Evolutionary conservation across 2,888 invertebrate genomes (phyloP), one percentile per base, ranked within the genome.

Genomic region (Nasonovia ribisnigri): DNA sequence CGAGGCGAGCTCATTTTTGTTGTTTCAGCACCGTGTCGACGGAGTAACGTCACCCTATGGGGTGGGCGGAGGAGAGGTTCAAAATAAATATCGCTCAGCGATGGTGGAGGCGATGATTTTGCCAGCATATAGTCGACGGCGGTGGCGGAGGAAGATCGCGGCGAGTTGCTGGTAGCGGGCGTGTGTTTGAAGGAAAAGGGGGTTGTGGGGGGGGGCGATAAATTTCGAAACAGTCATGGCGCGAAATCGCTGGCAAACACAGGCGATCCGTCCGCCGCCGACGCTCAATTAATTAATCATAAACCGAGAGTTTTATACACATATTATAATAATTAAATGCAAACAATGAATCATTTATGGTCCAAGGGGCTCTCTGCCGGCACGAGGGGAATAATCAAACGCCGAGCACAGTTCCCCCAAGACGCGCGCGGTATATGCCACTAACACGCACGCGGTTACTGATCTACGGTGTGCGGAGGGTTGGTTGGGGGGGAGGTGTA

Each of bases 331-430:
- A 92, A 92, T 92, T 92, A 92, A 92, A 92, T 88, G 88, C 88
- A 92, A 92, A 92, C 92, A 92, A 92, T 92, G 92, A 92, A 92
- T 92, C 92, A 92, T 92, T 92, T 88, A 92, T 88, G 92, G 92
- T 92, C 92, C 92, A 92, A 92, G 87, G 86, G 92, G 48, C 84
- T 60, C 84, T 29, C 36, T 26, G 36, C 57, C 3, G 90, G 36
- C 4, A 13, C 36, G 86, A 86, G 91, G 46, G 57, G 91, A 86
- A 87, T 36, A 46, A 92, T 36, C 84, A 60, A 92, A 86, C 91
- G 86, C 91, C 91, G 60, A 46, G 91, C 24, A 42, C 91, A 91
- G 84, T 60, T 54, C 51, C 90, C 42, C 84, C 36, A 51, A 84
- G 91, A 84, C 54, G 84, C 51, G 91, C 67, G 11, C 26, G 60